phyloP scores from a whole-genome alignment of 2,888 invertebrate species.

The Chrysodeixis includens region DNA sequence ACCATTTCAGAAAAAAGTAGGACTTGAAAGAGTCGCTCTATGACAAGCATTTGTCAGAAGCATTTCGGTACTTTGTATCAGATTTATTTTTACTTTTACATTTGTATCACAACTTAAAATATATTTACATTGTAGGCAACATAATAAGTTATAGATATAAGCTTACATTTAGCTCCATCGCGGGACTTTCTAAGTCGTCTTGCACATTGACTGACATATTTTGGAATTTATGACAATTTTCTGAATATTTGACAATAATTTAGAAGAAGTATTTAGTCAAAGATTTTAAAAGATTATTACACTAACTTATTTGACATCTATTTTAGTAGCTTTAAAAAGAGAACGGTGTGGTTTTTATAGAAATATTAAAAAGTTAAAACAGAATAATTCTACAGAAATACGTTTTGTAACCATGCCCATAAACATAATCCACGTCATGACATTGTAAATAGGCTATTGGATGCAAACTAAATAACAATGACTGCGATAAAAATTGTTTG shows the following conservation, averaged over 20 bases:
- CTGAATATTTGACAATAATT: slow-evolving; percentile 8
- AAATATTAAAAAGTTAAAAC: background rate
- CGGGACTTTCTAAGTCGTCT: slow-evolving; percentile 15
- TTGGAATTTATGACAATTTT: slow-evolving; percentile 1
- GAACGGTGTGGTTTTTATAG: background rate
- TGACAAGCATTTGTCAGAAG: background rate
- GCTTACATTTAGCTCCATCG: slow-evolving; percentile 43
- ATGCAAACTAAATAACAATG: background rate
- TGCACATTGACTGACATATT: slow-evolving; percentile 39
- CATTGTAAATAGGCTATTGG: background rate
- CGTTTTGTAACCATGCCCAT: background rate
- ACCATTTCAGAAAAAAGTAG: background rate
- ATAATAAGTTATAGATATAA: background rate
- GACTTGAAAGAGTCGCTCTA: background rate
- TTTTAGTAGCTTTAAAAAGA: background rate
- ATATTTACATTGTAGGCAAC: background rate
- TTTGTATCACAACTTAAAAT: background rate
- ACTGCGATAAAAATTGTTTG: background rate
- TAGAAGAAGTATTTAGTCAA: slow-evolving; percentile 15
- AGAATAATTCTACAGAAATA: background rate
- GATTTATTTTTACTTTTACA: background rate
- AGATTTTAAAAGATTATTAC: background rate
- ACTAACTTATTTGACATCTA: background rate
- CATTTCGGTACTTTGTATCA: background rate
- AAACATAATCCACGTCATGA: too few relatives aligned